phyloP scores from a whole-genome alignment of 2,797 vertebrate species.

The Karalla daura region DNA sequence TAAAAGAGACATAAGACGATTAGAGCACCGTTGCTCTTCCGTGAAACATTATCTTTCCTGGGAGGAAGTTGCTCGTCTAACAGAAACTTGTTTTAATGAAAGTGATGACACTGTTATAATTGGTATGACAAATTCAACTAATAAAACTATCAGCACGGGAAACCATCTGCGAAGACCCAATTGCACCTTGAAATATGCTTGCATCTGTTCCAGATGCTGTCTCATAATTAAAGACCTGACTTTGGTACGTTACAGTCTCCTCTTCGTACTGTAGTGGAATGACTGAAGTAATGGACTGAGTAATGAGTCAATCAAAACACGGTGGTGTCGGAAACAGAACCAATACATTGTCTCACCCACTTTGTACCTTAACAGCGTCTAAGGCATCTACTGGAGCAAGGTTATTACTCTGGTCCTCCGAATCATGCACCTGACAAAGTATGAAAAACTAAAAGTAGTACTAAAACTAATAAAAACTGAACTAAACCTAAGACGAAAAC shows the following conservation, averaged over 20 bases:
- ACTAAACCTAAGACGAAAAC: too few species aligned
- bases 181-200: neutral
- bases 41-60: neutral
- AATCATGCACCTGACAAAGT: too few species aligned
- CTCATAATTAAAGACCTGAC: neutral
- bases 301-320: neutral
- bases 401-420: too few species aligned
- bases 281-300: neutral
- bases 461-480: too few species aligned
- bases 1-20: neutral
- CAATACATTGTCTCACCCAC: too few species aligned
- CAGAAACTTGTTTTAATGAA: conserved; percentile 13
- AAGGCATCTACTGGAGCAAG: too few species aligned
- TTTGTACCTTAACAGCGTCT: too few species aligned
- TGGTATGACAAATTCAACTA: conserved; percentile 22
- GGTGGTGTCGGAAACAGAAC: neutral
- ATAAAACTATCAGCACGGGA: conserved; percentile 5
- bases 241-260: neutral
- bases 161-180: neutral
- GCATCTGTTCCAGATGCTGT: neutral
- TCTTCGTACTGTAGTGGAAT: neutral
- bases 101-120: conserved; percentile 7
- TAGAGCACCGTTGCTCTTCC: neutral
- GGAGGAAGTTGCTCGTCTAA: neutral
- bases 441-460: too few species aligned